Evolutionary conservation across 2,113 vertebrate species (phyloP), one percentile per base, ranked within the genome.

Genomic region (Lanius collurio): DNA sequence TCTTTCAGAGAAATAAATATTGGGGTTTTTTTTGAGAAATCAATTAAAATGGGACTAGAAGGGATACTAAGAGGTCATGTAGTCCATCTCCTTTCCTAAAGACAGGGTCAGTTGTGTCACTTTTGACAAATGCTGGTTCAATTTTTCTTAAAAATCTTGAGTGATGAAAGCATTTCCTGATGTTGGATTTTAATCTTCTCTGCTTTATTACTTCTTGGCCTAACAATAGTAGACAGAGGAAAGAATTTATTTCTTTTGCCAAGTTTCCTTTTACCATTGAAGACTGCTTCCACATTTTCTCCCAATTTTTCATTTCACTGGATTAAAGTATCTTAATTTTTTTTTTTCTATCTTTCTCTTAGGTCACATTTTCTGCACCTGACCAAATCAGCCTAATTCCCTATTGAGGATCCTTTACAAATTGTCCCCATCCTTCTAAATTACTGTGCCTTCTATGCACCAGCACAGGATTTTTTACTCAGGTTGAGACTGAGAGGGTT

Each of bases 171-270:
- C 7, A 21, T 57, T 89, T 90, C 55, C 37, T 83, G 76, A 67
- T 81, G 42, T 26, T 70, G 28, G 41, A 81, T 94, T 94, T 83
- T 95, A 86, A 92, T 87, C 80, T 89, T 79, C 47, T 71, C 77
- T 74, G 26, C 37, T 89, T 91, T 87, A 78, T 88, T 89, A 37
- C 55, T 70, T 15, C 53, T 86, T 80, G 31, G 15, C 9, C 13
- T 89, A 74, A 80, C 7, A 79, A 31, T 9, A 49, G 41, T 11
- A 69, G 68, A 74, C 42, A 62, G 17, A 86, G 7, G 56, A 85
- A 69, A 41, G 8, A 64, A 7, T 37, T 75, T 67, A 16, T 67
- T 68, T 52, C 13, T 81, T 77, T 80, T 5, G 5, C 24, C 6
- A 65, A 57, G 11, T 17, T 81, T 13, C 4, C 16, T 69, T 82